Percentiles rank a stretch among this genome's conserved stretches.
Conservation (phyloP, 2,797 vertebrate species). For the Megaceryle alcyon region DNA sequence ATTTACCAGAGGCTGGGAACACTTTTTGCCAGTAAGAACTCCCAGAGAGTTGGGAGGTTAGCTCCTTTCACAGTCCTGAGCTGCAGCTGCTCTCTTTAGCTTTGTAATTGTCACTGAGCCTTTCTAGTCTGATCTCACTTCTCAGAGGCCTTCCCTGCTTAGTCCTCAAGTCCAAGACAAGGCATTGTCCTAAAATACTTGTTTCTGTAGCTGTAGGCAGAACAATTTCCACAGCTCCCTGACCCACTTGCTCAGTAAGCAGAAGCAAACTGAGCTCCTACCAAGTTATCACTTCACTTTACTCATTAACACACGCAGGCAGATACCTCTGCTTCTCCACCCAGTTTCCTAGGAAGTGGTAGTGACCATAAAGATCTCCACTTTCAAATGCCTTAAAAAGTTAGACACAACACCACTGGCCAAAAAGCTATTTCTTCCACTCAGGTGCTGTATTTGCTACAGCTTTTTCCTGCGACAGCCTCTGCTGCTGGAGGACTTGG, state of each 20-base stretch:
- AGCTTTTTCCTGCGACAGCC: not conserved
- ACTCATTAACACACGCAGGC: not conserved
- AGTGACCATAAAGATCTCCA: not conserved
- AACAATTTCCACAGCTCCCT: not conserved
- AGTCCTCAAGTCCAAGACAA: not conserved
- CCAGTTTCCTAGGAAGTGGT: not conserved
- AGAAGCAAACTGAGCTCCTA: not conserved
- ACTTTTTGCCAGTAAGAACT: not conserved
- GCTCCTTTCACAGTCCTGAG: not conserved
- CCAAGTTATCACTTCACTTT: not conserved
- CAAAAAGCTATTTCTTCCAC: not conserved
- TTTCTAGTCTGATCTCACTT: not conserved
- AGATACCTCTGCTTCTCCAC: not conserved
- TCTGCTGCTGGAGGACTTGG: constrained; percentile 5
- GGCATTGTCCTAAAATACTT: not conserved
- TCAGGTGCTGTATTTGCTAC: not conserved
- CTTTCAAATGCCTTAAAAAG: not conserved
- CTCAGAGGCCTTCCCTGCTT: not conserved
- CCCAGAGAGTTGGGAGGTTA: not conserved
- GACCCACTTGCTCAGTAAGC: not conserved
- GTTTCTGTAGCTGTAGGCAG: not conserved
- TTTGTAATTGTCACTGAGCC: not conserved
- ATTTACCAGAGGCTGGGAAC: not conserved
- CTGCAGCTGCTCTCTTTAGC: not conserved
- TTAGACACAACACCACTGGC: not conserved